Percentiles rank a stretch among this genome's conserved stretches.
phyloP scores from a whole-genome alignment of 1,140 invertebrate genomes.

The Asbolus verrucosus region DNA sequence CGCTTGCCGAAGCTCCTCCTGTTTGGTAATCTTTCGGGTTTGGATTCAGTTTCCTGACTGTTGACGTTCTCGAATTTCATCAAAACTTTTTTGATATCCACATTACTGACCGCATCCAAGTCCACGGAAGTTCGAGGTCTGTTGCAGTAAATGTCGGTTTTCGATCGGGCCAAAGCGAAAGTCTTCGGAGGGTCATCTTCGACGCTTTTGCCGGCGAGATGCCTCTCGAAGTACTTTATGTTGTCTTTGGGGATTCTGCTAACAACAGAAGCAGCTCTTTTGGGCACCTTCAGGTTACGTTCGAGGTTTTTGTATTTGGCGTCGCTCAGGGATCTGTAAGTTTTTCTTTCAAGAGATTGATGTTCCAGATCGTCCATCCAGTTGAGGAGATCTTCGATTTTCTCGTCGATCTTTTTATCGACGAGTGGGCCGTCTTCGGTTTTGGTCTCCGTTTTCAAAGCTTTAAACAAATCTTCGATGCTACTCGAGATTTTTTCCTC shows the following conservation, averaged over 20 bases:
- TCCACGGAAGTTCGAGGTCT: constrained; percentile 60
- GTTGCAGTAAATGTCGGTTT: constrained; percentile 61
- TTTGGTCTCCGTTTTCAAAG: constrained; percentile 59
- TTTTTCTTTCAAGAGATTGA: constrained; percentile 58
- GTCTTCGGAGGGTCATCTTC: constrained; percentile 30
- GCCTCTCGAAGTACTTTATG: constrained; percentile 60
- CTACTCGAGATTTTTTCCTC: constrained; percentile 58
- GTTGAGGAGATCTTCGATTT: constrained; percentile 61
- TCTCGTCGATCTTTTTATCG: constrained; percentile 57
- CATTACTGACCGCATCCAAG: constrained; percentile 61
- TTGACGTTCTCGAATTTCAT: constrained; percentile 60
- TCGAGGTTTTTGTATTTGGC: constrained; percentile 64
- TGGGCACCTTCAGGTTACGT: constrained; percentile 56
- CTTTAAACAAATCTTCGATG: constrained; percentile 63
- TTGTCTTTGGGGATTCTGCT: constrained; percentile 62
- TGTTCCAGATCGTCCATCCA: constrained; percentile 64
- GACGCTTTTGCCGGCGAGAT: constrained; percentile 58
- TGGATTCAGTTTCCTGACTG: constrained; percentile 4
- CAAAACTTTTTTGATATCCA: constrained; percentile 62
- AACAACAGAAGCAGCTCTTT: constrained; percentile 55
- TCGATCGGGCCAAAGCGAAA: constrained; percentile 57
- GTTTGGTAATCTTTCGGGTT: constrained; percentile 45
- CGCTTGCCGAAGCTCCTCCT: constrained; percentile 47
- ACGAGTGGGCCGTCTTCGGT: constrained; percentile 48
- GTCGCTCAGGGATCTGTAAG: constrained; percentile 59